Conservation (phyloP, 2,113 vertebrate species). For the Rousettus leschenaultii region DNA sequence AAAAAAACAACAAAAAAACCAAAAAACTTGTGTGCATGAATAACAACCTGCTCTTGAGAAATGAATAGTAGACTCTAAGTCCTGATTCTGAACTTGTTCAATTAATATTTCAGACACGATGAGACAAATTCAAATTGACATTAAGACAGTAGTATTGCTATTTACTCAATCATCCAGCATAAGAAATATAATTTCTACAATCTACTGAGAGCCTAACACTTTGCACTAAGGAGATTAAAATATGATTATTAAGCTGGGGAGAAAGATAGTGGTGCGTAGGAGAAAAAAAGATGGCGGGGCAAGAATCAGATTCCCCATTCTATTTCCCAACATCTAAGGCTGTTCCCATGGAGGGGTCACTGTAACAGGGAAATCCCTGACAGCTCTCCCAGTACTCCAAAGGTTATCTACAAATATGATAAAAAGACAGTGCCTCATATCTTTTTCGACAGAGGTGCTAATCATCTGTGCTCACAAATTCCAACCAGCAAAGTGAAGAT, state of each 20-base stretch:
- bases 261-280: background rate
- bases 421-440: background rate
- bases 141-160: background rate
- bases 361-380: background rate
- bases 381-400: background rate
- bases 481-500: background rate
- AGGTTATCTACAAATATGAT: background rate
- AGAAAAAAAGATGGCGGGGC: background rate
- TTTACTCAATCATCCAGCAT: background rate
- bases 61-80: background rate
- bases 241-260: background rate
- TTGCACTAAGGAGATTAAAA: background rate
- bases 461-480: background rate
- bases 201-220: background rate
- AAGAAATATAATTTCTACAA: background rate
- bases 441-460: background rate
- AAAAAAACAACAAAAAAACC: background rate
- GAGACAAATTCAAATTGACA: slow-evolving; percentile 13
- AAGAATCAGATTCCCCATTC: background rate
- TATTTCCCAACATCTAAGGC: background rate
- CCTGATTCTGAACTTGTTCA: background rate
- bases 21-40: background rate
- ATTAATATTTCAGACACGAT: slow-evolving; percentile 28
- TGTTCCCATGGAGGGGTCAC: background rate
- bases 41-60: background rate